phyloP scores from a whole-genome alignment of 2,797 vertebrate species.

The Todus mexicanus region DNA sequence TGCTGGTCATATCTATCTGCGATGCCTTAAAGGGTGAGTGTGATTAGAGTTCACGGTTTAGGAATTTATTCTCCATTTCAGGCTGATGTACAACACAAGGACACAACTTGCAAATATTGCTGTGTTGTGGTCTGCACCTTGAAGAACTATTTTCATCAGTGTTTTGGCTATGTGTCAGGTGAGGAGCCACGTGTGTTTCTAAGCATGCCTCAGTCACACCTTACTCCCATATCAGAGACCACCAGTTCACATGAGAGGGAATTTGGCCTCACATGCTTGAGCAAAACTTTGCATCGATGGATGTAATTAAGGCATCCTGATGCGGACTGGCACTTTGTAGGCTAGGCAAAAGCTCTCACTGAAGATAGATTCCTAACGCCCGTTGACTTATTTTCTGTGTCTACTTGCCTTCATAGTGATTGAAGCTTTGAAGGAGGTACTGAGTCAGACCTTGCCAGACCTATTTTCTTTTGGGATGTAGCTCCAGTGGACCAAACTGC shows the following conservation, averaged over 20 bases:
- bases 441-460: not conserved
- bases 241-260: not conserved
- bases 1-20: not conserved
- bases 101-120: not conserved
- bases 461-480: not conserved
- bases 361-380: not conserved
- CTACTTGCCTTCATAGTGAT: not conserved
- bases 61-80: not conserved
- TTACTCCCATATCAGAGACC: not conserved
- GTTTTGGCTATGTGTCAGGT: not conserved
- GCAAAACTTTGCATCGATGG: not conserved
- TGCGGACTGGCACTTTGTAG: not conserved
- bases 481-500: not conserved
- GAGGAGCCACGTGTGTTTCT: not conserved
- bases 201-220: not conserved
- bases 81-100: not conserved
- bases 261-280: not conserved
- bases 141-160: not conserved
- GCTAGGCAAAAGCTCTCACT: not conserved
- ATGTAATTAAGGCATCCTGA: not conserved
- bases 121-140: not conserved
- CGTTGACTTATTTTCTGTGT: not conserved
- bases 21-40: not conserved
- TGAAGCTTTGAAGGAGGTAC: not conserved
- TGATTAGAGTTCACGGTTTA: not conserved